Conservation (phyloP, 2,797 vertebrate species). For the Rhinoraja longicauda region DNA sequence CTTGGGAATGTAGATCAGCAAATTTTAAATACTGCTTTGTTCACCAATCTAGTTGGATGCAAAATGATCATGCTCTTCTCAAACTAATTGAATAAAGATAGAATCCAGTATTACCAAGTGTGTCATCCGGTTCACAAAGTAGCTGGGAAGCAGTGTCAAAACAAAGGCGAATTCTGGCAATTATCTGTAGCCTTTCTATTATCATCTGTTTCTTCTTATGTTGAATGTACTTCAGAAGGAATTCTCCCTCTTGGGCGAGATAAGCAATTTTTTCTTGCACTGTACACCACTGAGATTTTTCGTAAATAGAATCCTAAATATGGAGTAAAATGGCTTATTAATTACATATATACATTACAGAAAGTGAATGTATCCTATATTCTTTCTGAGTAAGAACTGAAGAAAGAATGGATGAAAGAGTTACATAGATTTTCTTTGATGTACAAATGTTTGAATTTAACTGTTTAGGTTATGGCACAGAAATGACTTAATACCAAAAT, state of each 20-base stretch:
- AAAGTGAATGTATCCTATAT: not conserved
- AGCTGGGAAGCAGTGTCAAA: constrained; percentile 66
- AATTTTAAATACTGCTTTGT: not conserved
- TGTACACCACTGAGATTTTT: constrained; percentile 62
- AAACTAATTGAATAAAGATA: not conserved
- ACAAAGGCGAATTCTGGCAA: constrained; percentile 72
- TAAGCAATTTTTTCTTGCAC: constrained; percentile 41
- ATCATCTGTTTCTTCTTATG: constrained; percentile 46
- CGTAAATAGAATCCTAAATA: constrained; percentile 78
- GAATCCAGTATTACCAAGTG: constrained; percentile 47
- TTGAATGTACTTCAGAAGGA: constrained; percentile 56
- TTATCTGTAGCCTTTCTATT: constrained; percentile 70
- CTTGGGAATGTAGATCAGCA: not conserved
- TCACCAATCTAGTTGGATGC: not conserved
- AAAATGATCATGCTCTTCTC: not conserved
- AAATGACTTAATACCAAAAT: too few species aligned
- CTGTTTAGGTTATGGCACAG: too few species aligned
- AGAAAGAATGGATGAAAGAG: not conserved
- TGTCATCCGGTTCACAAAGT: constrained; percentile 50
- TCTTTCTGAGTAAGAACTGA: not conserved
- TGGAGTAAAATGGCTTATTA: not conserved
- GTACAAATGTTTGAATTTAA: too few species aligned
- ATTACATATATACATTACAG: not conserved
- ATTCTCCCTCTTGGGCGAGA: constrained; percentile 58
- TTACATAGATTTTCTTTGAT: not conserved